phyloP scores from a whole-genome alignment of 2,888 invertebrate species.

The Elegia similella region DNA sequence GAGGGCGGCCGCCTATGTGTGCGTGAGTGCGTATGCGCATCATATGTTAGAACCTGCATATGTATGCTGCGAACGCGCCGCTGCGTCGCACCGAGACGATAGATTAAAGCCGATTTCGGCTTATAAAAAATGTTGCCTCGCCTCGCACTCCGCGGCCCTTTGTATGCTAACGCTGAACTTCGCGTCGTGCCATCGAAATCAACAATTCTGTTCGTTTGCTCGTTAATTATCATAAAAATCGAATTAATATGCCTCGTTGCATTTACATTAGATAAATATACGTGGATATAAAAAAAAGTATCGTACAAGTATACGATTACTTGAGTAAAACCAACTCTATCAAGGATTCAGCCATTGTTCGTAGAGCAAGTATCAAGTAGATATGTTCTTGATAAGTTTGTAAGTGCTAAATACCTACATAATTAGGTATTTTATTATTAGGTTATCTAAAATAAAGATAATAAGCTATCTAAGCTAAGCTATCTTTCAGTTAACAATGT shows the following conservation, averaged over 20 bases:
- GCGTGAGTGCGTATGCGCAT: conserved; percentile 68
- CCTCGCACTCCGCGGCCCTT: conserved; percentile 56
- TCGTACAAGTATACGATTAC: conserved; percentile 17
- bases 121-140: conserved; percentile 71
- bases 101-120: conserved; percentile 69
- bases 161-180: conserved; percentile 73
- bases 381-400: too few relatives aligned
- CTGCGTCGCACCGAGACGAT: conserved; percentile 48
- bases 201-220: conserved; percentile 52
- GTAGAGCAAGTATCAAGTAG: too few relatives aligned
- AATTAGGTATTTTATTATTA: too few relatives aligned
- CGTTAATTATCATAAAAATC: conserved; percentile 55
- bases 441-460: too few relatives aligned
- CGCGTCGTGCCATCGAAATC: conserved; percentile 55
- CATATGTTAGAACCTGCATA: conserved; percentile 30
- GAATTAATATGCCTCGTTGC: conserved; percentile 50
- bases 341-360: neutral
- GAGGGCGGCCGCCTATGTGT: conserved; percentile 64
- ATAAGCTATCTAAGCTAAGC: too few relatives aligned
- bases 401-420: too few relatives aligned
- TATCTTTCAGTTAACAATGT: too few relatives aligned
- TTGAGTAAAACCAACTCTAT: neutral
- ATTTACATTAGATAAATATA: conserved; percentile 40
- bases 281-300: conserved; percentile 20
- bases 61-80: conserved; percentile 42